phyloP scores from a whole-genome alignment of 2,888 invertebrate genomes.

The Lepidonotus clava region DNA sequence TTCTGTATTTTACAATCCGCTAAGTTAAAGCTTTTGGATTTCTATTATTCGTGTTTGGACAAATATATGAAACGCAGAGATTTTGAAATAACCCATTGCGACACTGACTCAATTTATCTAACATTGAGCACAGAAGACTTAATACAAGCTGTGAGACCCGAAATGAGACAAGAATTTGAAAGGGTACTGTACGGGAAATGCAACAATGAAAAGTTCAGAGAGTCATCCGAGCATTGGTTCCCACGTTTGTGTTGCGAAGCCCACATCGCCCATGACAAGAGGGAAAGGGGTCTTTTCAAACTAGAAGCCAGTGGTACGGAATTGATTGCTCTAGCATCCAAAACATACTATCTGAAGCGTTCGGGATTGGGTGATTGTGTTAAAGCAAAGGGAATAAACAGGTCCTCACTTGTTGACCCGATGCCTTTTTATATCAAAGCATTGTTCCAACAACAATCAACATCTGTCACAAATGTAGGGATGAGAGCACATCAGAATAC shows the following conservation, averaged over 20 bases:
- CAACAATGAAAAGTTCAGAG: background rate
- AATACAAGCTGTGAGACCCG: background rate
- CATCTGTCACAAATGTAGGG: background rate
- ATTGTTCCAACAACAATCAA: background rate
- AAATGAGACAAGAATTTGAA: background rate
- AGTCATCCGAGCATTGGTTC: slow-evolving; percentile 16
- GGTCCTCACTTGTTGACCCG: background rate
- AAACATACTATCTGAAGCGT: slow-evolving; percentile 51
- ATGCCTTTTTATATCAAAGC: background rate
- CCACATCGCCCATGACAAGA: slow-evolving; percentile 24
- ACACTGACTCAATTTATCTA: slow-evolving; percentile 63
- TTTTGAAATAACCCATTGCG: slow-evolving; percentile 60
- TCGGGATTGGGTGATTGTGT: background rate
- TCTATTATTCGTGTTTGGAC: slow-evolving; percentile 57
- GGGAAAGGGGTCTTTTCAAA: slow-evolving; percentile 56
- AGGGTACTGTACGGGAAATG: background rate
- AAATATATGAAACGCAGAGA: slow-evolving; percentile 56
- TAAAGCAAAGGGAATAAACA: slow-evolving; percentile 15
- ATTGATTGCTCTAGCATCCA: slow-evolving; percentile 48
- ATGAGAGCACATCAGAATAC: background rate
- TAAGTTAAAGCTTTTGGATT: slow-evolving; percentile 60
- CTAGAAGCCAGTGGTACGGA: slow-evolving; percentile 47
- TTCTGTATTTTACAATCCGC: slow-evolving; percentile 67
- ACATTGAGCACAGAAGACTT: background rate
- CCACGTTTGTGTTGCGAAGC: background rate